Evolutionary conservation across 2,797 vertebrate species (phyloP).

Genomic region (Clarias pachynema): DNA sequence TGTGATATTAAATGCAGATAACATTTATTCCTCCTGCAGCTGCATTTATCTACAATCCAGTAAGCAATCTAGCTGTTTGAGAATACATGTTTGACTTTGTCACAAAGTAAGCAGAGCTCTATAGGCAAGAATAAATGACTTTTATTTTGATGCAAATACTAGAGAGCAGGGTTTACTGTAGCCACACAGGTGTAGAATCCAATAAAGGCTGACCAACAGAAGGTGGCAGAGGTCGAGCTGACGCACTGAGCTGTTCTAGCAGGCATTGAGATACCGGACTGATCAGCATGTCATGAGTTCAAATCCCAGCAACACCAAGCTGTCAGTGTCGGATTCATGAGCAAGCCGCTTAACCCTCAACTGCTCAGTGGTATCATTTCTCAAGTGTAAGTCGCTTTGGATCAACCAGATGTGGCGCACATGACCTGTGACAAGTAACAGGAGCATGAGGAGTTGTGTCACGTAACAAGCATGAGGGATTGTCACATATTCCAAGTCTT

Average conservation of each 20-base stretch:
- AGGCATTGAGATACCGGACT: neutral
- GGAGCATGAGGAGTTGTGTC: neutral
- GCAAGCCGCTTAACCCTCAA: neutral
- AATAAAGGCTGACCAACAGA: neutral
- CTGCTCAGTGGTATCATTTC: neutral
- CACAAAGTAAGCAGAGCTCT: neutral
- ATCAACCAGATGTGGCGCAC: neutral
- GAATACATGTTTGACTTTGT: neutral
- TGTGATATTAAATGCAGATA: neutral
- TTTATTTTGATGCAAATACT: neutral
- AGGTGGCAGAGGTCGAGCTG: neutral
- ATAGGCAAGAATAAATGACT: neutral
- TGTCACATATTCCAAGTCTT: neutral
- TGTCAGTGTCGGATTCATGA: neutral
- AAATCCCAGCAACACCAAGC: neutral
- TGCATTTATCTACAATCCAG: neutral
- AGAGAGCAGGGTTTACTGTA: neutral
- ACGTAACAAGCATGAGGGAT: neutral
- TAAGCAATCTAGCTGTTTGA: neutral
- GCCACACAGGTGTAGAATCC: neutral
- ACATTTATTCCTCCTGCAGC: neutral
- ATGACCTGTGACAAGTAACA: neutral
- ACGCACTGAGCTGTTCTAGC: neutral
- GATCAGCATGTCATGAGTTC: neutral
- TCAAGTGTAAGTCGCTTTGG: neutral